These are phyloP conservation scores for Nephrotoma guestfalica DNA, from an alignment of 2,888 invertebrate genomes.

Conservation along the genomic window DNA sequence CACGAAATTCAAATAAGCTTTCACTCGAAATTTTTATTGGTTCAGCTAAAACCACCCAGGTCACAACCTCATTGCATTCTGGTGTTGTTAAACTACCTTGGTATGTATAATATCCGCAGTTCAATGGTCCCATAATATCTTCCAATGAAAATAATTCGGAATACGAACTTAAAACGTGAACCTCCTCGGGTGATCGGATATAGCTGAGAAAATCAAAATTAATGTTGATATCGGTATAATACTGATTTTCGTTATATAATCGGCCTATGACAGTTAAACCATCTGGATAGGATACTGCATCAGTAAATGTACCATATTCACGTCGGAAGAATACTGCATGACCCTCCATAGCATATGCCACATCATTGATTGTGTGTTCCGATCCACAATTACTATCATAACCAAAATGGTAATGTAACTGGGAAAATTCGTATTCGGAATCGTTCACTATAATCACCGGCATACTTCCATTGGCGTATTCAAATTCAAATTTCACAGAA, in stretches of 20 bases:
- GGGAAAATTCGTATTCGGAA: not conserved
- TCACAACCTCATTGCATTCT: not conserved
- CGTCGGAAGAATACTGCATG: not conserved
- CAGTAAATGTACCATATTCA: not conserved
- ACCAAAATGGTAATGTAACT: not conserved
- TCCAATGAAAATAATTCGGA: not conserved
- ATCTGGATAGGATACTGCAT: not conserved
- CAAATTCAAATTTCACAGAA: not conserved
- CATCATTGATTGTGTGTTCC: not conserved
- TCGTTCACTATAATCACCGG: not conserved
- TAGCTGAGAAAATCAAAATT: not conserved
- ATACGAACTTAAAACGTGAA: not conserved
- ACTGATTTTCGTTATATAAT: not conserved
- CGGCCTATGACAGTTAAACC: not conserved
- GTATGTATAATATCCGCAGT: not conserved
- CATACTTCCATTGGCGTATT: not conserved
- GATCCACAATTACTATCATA: not conserved
- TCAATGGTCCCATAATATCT: not conserved
- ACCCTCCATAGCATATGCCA: not conserved
- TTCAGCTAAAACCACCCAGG: not conserved
- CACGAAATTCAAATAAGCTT: not conserved
- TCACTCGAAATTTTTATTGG: not conserved
- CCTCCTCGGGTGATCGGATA: not conserved
- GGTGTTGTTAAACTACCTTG: not conserved
- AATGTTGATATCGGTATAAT: not conserved